Conservation (phyloP, 2,113 vertebrate species). For the Varanus komodoensis region DNA sequence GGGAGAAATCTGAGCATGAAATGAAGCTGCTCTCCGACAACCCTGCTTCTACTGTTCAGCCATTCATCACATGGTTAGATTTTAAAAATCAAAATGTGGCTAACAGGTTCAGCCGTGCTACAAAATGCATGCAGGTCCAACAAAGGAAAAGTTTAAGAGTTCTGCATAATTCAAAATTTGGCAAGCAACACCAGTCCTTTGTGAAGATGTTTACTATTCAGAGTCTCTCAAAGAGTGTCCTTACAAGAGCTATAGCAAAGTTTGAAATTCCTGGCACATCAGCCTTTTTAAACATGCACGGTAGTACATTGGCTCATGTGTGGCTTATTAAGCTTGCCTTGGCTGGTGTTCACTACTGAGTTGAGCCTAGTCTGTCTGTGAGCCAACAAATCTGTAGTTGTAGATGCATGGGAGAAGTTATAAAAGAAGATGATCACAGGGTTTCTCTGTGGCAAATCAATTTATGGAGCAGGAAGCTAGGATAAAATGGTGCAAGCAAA, state of each 20-base stretch:
- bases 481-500: neutral
- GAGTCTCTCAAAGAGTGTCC: slow-evolving; percentile 57
- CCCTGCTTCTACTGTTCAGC: neutral
- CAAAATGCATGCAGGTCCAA: slow-evolving; percentile 9
- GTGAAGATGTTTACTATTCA: slow-evolving; percentile 59
- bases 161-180: slow-evolving; percentile 54
- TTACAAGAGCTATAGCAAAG: slow-evolving; percentile 59
- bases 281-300: slow-evolving; percentile 39
- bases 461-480: slow-evolving; percentile 9
- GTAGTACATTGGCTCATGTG: slow-evolving; percentile 53
- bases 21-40: neutral
- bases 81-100: neutral
- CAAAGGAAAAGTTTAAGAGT: slow-evolving; percentile 32
- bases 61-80: neutral
- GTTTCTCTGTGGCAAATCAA: neutral
- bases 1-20: neutral
- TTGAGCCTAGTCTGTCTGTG: slow-evolving; percentile 13
- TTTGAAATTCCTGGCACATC: slow-evolving; percentile 55
- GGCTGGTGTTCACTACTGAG: slow-evolving; percentile 37
- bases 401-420: neutral
- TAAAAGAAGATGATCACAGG: slow-evolving; percentile 10
- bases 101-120: neutral
- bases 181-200: slow-evolving; percentile 51
- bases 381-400: neutral
- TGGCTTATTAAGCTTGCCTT: slow-evolving; percentile 37